Evolutionary conservation across 2,888 invertebrate species (phyloP).

Genomic region (Drosophila nr. perissopoda): DNA sequence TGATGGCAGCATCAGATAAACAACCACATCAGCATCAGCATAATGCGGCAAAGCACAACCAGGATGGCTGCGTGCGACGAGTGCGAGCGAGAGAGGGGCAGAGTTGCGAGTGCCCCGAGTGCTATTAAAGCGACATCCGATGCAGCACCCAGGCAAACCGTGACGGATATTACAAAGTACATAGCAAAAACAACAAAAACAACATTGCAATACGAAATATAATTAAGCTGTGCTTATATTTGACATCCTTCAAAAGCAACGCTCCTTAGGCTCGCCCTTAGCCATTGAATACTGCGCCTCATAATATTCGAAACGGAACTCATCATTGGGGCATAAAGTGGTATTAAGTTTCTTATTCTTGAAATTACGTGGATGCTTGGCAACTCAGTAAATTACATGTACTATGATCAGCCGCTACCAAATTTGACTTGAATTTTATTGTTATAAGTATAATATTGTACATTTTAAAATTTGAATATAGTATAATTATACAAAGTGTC

Average conservation of each 20-base stretch:
- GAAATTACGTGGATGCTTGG: neutral
- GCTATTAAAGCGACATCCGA: conserved; percentile 70
- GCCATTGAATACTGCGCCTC: neutral
- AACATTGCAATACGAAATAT: conserved; percentile 49
- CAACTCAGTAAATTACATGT: neutral
- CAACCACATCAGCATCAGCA: conserved; percentile 60
- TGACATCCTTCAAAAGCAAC: conserved; percentile 20
- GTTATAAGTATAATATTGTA: neutral
- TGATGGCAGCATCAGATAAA: conserved; percentile 66
- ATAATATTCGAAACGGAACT: neutral
- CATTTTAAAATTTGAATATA: neutral
- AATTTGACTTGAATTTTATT: neutral
- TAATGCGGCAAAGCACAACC: conserved; percentile 59
- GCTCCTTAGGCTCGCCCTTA: conserved; percentile 54
- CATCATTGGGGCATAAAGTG: neutral
- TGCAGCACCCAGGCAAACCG: conserved; percentile 32
- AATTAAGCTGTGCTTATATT: conserved; percentile 56
- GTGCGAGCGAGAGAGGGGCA: neutral
- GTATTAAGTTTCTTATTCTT: neutral
- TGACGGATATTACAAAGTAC: conserved; percentile 67
- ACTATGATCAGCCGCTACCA: neutral
- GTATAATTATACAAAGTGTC: no score
- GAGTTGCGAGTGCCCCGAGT: conserved; percentile 36
- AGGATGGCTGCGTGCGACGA: conserved; percentile 9
- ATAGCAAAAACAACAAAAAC: conserved; percentile 20